Conservation (phyloP, 2,888 invertebrate genomes). For the Apodemia hepburni region DNA sequence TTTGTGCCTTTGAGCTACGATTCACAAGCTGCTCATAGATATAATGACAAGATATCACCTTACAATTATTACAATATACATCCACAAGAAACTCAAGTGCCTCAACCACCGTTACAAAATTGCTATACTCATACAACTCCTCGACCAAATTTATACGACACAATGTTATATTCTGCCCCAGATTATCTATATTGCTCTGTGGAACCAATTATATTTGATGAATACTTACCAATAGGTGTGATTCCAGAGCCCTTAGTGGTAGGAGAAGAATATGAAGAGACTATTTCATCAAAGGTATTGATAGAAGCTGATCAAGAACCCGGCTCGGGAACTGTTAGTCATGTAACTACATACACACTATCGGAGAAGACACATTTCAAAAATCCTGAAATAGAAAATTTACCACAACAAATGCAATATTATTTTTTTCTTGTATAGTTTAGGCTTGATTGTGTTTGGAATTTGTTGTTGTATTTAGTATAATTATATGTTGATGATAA, state of each 20-base stretch:
- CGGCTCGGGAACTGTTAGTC: slow-evolving; percentile 60
- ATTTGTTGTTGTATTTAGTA: slow-evolving; percentile 14
- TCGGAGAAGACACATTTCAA: slow-evolving; percentile 64
- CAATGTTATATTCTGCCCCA: slow-evolving; percentile 46
- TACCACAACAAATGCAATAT: slow-evolving; percentile 70
- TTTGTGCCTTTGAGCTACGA: slow-evolving; percentile 1
- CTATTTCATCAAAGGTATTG: slow-evolving; percentile 56
- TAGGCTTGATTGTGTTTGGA: slow-evolving; percentile 20
- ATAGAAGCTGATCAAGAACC: slow-evolving; percentile 60
- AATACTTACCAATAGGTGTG: slow-evolving; percentile 41
- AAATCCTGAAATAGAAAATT: slow-evolving; percentile 54
- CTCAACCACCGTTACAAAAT: slow-evolving; percentile 41
- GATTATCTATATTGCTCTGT: slow-evolving; percentile 46
- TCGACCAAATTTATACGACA: slow-evolving; percentile 56
- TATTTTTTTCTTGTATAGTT: slow-evolving; percentile 55
- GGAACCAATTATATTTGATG: slow-evolving; percentile 48
- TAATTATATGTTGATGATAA: slow-evolving; percentile 5
- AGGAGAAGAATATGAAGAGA: slow-evolving; percentile 66
- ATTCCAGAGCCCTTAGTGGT: slow-evolving; percentile 58
- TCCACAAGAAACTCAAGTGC: slow-evolving; percentile 50
- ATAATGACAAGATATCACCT: background rate
- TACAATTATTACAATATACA: slow-evolving; percentile 40
- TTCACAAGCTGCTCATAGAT: background rate
- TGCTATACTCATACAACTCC: slow-evolving; percentile 45
- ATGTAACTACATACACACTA: slow-evolving; percentile 64